Conservation (phyloP, 1,140 invertebrate species). For the Eciton burchellii region DNA sequence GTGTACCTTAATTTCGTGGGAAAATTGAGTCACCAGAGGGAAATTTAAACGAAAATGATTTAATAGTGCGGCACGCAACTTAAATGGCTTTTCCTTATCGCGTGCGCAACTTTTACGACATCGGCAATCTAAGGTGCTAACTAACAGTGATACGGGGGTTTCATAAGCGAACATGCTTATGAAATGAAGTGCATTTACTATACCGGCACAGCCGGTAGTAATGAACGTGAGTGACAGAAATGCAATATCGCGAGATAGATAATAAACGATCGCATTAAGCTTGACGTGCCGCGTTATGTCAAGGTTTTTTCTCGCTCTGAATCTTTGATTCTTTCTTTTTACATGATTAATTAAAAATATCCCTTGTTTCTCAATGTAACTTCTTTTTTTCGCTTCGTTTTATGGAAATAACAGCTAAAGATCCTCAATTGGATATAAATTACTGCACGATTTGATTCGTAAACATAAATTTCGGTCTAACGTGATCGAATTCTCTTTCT, state of each 20-base stretch:
- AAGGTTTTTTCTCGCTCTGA: neutral
- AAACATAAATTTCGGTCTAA: conserved; percentile 4
- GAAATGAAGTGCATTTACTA: conserved; percentile 54
- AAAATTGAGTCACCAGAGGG: conserved; percentile 48
- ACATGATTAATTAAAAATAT: conserved; percentile 9
- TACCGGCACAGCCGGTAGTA: neutral
- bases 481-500: no score
- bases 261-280: conserved; percentile 50
- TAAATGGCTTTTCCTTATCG: conserved; percentile 59
- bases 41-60: conserved; percentile 58
- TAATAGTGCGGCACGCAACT: conserved; percentile 39
- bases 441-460: neutral
- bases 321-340: neutral
- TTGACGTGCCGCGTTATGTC: conserved; percentile 23
- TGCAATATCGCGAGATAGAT: conserved; percentile 43
- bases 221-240: conserved; percentile 30
- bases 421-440: conserved; percentile 7
- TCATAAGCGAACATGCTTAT: conserved; percentile 54
- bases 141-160: conserved; percentile 36
- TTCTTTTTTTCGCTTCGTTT: neutral
- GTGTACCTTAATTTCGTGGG: conserved; percentile 35
- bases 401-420: neutral
- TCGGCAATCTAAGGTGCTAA: conserved; percentile 57
- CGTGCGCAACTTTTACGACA: conserved; percentile 51
- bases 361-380: neutral